These are phyloP conservation scores for Papilio machaon DNA, from an alignment of 1,140 invertebrate species.

Conservation along the genomic window DNA sequence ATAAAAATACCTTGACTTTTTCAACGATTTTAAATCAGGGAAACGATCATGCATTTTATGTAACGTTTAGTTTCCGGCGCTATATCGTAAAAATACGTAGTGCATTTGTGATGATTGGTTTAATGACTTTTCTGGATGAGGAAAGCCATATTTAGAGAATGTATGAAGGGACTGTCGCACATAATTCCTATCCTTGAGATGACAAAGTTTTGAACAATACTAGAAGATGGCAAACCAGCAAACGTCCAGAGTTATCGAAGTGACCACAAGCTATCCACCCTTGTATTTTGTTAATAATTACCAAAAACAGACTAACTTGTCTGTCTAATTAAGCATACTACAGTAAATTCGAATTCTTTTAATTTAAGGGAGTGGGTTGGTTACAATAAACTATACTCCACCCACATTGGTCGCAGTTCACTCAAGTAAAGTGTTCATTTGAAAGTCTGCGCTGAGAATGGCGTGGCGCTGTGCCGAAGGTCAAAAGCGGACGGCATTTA, in stretches of 20 bases:
- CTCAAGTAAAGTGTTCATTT: constrained; percentile 20
- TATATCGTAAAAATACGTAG: not conserved
- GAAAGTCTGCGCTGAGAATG: constrained; percentile 17
- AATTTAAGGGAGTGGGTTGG: not conserved
- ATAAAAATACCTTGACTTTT: not conserved
- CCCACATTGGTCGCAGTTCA: constrained; percentile 21
- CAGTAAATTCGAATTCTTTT: not conserved
- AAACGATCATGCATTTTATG: not conserved
- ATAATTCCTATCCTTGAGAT: too few species aligned
- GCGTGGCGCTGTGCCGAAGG: constrained; percentile 12
- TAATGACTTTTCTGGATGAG: too few species aligned
- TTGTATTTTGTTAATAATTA: too few species aligned
- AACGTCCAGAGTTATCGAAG: not conserved
- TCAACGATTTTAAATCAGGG: too few species aligned
- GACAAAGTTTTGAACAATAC: too few species aligned
- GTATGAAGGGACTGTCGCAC: too few species aligned
- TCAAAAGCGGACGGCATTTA: constrained; percentile 23
- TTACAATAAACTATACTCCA: not conserved
- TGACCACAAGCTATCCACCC: too few species aligned
- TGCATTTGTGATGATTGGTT: too few species aligned
- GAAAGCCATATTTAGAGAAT: too few species aligned
- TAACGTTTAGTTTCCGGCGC: not conserved
- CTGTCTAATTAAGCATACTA: too few species aligned
- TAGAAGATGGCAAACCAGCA: too few species aligned
- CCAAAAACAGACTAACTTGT: too few species aligned